Conservation (phyloP, 2,888 invertebrate species). For the Mimachlamys varia region DNA sequence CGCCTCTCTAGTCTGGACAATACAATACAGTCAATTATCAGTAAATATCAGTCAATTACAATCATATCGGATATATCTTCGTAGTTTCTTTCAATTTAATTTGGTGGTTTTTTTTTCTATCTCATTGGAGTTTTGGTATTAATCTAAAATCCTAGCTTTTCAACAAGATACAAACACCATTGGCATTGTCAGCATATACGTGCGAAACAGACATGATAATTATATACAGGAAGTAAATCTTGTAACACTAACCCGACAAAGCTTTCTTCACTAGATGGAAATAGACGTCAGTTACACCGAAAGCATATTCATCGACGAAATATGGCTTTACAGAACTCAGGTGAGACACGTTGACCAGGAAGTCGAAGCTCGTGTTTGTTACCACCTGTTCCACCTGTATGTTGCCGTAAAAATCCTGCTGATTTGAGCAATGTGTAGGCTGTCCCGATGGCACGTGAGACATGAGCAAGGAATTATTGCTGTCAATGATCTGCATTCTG, state of each 20-base stretch:
- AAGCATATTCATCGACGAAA: background rate
- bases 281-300: background rate
- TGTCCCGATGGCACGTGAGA: background rate
- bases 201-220: too few relatives aligned
- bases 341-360: background rate
- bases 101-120: too few relatives aligned
- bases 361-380: background rate
- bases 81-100: too few relatives aligned
- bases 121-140: too few relatives aligned
- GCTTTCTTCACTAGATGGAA: background rate
- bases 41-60: too few relatives aligned
- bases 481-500: background rate
- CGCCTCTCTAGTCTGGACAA: too few relatives aligned
- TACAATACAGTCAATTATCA: too few relatives aligned
- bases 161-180: too few relatives aligned
- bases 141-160: too few relatives aligned
- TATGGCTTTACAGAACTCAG: background rate
- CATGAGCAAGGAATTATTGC: background rate
- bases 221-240: too few relatives aligned
- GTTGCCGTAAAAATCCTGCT: constrained; percentile 13
- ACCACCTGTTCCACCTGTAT: background rate
- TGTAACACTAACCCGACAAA: background rate
- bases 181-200: too few relatives aligned
- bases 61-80: too few relatives aligned
- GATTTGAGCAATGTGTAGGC: background rate